Evolutionary conservation across 2,888 invertebrate species (phyloP).

Genomic region (Drosophila setosimentum): DNA sequence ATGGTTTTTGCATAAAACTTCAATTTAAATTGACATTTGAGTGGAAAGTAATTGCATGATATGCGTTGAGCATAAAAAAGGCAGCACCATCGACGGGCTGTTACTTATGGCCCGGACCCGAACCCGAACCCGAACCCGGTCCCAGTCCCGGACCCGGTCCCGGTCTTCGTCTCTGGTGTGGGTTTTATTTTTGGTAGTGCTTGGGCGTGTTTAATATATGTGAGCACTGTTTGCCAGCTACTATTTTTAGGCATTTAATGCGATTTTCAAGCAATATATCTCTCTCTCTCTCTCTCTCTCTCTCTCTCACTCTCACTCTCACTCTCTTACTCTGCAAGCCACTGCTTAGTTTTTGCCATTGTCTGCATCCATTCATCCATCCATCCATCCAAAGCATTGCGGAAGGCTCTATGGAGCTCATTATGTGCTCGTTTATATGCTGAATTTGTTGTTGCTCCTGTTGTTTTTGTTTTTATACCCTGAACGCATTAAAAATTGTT

Average conservation of each 20-base stretch:
- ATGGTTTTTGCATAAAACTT: constrained; percentile 81
- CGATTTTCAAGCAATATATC: constrained; percentile 55
- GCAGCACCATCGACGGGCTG: constrained; percentile 59
- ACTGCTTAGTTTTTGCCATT: constrained; percentile 9
- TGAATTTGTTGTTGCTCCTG: constrained; percentile 68
- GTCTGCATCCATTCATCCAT: constrained; percentile 19
- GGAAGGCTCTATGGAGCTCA: constrained; percentile 73
- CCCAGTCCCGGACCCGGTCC: background rate
- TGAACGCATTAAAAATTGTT: no score
- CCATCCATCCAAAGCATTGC: constrained; percentile 39
- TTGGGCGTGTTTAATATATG: constrained; percentile 78
- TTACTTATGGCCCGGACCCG: constrained; percentile 43
- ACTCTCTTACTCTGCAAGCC: background rate
- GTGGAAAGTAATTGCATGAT: constrained; percentile 82
- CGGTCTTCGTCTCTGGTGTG: background rate
- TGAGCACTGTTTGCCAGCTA: constrained; percentile 50
- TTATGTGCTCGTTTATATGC: constrained; percentile 82
- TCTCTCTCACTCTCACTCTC: background rate
- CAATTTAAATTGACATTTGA: constrained; percentile 82
- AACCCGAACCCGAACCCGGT: rapidly evolving
- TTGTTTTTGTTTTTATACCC: constrained; percentile 35
- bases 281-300: background rate
- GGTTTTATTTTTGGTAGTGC: background rate
- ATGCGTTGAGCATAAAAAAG: constrained; percentile 78
- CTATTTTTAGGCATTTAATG: constrained; percentile 77